phyloP scores from a whole-genome alignment of 2,888 invertebrate species.

The Phyllotreta cruciferae region DNA sequence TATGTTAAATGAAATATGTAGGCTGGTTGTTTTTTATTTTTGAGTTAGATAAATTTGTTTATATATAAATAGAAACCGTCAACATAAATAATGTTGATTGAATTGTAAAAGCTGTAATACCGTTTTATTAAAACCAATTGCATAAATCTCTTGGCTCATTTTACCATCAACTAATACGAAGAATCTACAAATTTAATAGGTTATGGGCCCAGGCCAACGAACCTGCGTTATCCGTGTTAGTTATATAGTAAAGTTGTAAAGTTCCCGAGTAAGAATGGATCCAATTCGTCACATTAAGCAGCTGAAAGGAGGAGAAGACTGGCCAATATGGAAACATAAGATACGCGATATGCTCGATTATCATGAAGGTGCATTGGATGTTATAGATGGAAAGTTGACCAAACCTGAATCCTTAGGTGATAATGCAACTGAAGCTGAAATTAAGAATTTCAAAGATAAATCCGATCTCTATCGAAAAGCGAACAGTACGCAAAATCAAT shows the following conservation, averaged over 20 bases:
- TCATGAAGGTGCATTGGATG: conserved; percentile 48
- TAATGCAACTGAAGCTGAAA: conserved; percentile 23
- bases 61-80: too few relatives aligned
- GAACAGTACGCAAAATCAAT: conserved; percentile 46
- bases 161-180: too few relatives aligned
- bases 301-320: conserved; percentile 40
- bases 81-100: too few relatives aligned
- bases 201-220: conserved; percentile 18
- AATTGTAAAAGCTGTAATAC: too few relatives aligned
- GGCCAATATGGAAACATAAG: conserved; percentile 50
- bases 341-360: conserved; percentile 49
- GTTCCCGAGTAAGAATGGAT: conserved; percentile 11
- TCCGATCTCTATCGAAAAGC: conserved; percentile 41
- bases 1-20: too few relatives aligned
- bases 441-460: conserved; percentile 24
- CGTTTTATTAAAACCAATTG: too few relatives aligned
- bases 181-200: conserved; percentile 12
- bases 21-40: too few relatives aligned
- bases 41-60: too few relatives aligned
- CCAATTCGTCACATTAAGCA: conserved; percentile 22
- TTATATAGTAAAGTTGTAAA: too few relatives aligned
- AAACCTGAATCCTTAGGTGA: conserved; percentile 41
- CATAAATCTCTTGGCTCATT: too few relatives aligned
- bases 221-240: too few relatives aligned
- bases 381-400: conserved; percentile 43